Evolutionary conservation across 2,797 vertebrate genomes (phyloP), one percentile per base, ranked within the genome.

Genomic region (Sebastes steindachneri): DNA sequence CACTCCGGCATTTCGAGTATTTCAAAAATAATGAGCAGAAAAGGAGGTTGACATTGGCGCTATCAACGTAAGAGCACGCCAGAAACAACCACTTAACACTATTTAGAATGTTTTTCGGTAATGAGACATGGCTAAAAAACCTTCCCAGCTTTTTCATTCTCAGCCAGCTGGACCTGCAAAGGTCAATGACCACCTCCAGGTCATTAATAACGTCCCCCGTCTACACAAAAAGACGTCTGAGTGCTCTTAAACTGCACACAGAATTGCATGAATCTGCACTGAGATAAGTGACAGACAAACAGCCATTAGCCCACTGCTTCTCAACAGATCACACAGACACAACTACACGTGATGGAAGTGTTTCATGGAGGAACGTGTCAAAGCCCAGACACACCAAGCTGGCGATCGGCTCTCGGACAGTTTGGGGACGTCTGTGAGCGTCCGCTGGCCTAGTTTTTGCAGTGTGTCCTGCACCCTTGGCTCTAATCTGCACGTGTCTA

Each of bases 1-100:
- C 33, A 51, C 53, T 60, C 12, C 12, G 33, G n/a, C 70, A 57
- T 87, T 78, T 75, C 31, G 60, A 81, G 68, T 58, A 55, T 65
- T 71, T 89, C 10, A 17, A 67, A 45, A 76, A 73, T 87, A 75
- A 82, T 35, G 23, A 57, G 54, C 71, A 70, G 63, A 86, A 86
- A 53, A 73, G 21, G 33, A 75, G 63, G 62, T 58, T 69, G 73
- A 75, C 51, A 37, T 17, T 72, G 55, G 59, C 4, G 3, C 54
- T 54, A 75, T 68, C 37, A 68, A 72, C 66, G 12, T 9, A 9
- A 57, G 25, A 57, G 28, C 23, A 62, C 10, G 31, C 57, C 78
- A 86, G 78, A 73, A 84, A 82, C 19, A 82, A 82, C 53, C 41
- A 71, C 76, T 75, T 77, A 48, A 51, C 35, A 71, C 66, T 66